Base-by-base conservation (phyloP, 1,140 invertebrate genomes). In the Brachionus rubens region DNA sequence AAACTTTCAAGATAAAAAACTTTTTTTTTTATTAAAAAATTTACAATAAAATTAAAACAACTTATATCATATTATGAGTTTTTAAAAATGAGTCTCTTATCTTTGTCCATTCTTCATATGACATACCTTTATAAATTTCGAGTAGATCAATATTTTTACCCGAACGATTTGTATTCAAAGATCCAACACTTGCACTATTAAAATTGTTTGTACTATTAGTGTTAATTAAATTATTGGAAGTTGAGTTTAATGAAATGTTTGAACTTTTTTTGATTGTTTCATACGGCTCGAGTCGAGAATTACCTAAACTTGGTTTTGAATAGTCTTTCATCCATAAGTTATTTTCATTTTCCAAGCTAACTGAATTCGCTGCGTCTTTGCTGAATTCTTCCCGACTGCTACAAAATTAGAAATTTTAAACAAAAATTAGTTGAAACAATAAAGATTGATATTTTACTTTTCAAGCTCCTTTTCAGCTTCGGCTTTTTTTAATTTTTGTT, bases 401-500 rank as follows among this genome's bases (percentile, higher is more conserved):
- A n/a, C 7, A 28, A 21, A 50, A 36, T 24, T 33, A 72, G 12
- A 28, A n/a, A n/a, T n/a, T n/a, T n/a, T n/a, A 19, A 21, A 72
- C 26, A 3, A 36, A 50, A 1, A 21, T 30, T 3, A 2, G 10
- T 72, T 19, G 7, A 46, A 48, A 4, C 40, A 40, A 72, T 16
- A 12, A 3, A 24, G 30, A 50, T 50, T 9, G 14, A 19, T 21
- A 48, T 19, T 9, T 50, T 72, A 54, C 68, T 72, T 72, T 50
- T 72, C 68, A 40, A 50, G 43, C 41, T 72, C 68, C 50, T 72
- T 54, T 50, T 72, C 68, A 50, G 46, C 68, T 48, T 72, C 68
- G 12, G 46, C 50, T 72, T 54, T 48, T 50, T 72, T 72, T 54
- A 50, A 40, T 28, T 72, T 54, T 48, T 50, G 68, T 16, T 72